Conservation (phyloP, 1,140 invertebrate genomes). For the Onthophagus taurus region DNA sequence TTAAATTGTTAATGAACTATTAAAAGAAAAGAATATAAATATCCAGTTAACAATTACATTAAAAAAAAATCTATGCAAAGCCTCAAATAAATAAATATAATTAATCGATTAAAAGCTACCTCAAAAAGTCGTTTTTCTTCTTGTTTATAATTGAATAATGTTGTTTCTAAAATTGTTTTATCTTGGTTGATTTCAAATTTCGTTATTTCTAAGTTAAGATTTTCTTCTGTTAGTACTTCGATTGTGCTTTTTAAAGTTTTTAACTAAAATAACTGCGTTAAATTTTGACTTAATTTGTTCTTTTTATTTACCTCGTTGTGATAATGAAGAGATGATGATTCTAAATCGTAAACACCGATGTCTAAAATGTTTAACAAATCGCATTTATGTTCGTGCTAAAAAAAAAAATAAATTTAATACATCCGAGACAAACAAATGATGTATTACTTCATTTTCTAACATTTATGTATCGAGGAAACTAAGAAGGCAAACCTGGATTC, state of each 20-base stretch:
- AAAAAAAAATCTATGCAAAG: too few species aligned
- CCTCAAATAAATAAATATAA: neutral
- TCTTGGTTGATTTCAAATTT: constrained; percentile 31
- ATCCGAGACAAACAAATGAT: too few species aligned
- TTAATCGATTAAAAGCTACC: neutral
- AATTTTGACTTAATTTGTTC: neutral
- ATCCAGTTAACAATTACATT: too few species aligned
- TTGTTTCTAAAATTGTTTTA: constrained; percentile 27
- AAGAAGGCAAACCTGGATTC: too few species aligned
- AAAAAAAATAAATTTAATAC: too few species aligned
- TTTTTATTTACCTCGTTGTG: constrained; percentile 8
- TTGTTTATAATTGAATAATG: constrained; percentile 30
- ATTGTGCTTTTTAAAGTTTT: constrained; percentile 14
- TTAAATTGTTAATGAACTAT: too few species aligned
- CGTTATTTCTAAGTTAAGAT: constrained; percentile 29
- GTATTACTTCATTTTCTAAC: too few species aligned
- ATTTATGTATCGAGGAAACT: too few species aligned
- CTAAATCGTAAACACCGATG: constrained; percentile 1
- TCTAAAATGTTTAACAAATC: constrained; percentile 10
- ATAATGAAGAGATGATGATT: constrained; percentile 6
- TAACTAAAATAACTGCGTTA: constrained; percentile 14
- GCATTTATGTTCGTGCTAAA: constrained; percentile 8
- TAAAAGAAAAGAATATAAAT: too few species aligned
- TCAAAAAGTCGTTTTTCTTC: too few species aligned
- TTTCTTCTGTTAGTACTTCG: constrained; percentile 27